Evolutionary conservation across 2,888 invertebrate species (phyloP).

Genomic region (Dyspetes luteomarginatus): DNA sequence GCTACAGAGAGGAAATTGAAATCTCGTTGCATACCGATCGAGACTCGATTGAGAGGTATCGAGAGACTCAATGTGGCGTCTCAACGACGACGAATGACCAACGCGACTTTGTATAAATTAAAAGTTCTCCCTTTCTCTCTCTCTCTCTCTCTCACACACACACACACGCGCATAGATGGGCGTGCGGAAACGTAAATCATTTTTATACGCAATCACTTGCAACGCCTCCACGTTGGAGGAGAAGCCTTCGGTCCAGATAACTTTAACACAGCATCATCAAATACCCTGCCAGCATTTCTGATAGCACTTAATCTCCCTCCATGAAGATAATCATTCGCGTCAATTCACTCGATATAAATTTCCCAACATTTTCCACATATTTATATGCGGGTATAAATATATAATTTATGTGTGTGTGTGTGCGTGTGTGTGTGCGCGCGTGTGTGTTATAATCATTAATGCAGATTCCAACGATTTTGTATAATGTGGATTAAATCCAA

Average conservation of each 20-base stretch:
- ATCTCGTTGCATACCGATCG: constrained; percentile 63
- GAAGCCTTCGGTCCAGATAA: constrained; percentile 56
- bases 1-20: constrained; percentile 61
- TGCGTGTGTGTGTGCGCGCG: no score
- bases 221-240: constrained; percentile 55
- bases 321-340: neutral
- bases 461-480: no score
- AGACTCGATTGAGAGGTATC: constrained; percentile 31
- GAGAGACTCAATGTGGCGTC: constrained; percentile 6
- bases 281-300: constrained; percentile 1
- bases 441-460: no score
- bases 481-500: no score
- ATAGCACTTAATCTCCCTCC: constrained; percentile 28
- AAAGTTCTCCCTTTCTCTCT: constrained; percentile 15
- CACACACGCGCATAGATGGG: neutral
- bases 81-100: constrained; percentile 20
- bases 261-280: constrained; percentile 24
- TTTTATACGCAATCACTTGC: constrained; percentile 50
- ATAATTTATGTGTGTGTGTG: neutral
- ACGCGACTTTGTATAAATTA: constrained; percentile 10
- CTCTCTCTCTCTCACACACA: neutral
- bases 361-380: constrained; percentile 6
- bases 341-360: constrained; percentile 25
- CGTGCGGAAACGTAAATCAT: constrained; percentile 56
- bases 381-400: constrained; percentile 9